These are phyloP conservation scores for Drosophila suzukii DNA, from an alignment of 1,140 invertebrate species.

Conservation along the genomic window DNA sequence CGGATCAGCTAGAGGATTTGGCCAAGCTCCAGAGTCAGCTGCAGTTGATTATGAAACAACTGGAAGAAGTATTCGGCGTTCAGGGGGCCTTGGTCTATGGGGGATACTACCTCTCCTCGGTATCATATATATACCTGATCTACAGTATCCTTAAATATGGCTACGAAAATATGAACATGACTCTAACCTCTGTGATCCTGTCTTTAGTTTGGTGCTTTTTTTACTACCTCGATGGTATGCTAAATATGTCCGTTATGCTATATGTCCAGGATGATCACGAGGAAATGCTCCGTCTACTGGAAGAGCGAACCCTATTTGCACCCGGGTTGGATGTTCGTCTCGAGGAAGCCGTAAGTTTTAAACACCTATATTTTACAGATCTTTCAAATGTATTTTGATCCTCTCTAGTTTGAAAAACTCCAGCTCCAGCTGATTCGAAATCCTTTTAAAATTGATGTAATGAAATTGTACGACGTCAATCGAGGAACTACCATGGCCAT, in stretches of 20 bases:
- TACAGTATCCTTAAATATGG: constrained; percentile 5
- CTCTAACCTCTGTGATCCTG: background rate
- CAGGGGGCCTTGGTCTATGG: constrained; percentile 17
- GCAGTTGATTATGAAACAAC: background rate
- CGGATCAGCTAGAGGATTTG: constrained; percentile 25
- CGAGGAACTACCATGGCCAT: background rate
- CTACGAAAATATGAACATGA: background rate
- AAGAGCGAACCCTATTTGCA: constrained; percentile 18
- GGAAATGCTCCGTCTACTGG: background rate
- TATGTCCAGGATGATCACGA: constrained; percentile 15
- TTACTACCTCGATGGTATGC: constrained; percentile 20
- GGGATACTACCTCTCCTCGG: constrained; percentile 14
- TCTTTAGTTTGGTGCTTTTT: background rate
- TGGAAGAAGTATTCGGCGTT: constrained; percentile 3
- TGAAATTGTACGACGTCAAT: background rate
- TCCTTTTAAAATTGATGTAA: constrained; percentile 2
- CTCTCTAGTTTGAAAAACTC: constrained; percentile 11
- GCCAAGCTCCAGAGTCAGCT: constrained; percentile 16
- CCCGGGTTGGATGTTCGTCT: constrained; percentile 14
- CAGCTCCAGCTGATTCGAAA: constrained; percentile 12
- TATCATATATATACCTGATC: constrained; percentile 3
- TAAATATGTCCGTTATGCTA: constrained; percentile 1
- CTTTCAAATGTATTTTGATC: background rate
- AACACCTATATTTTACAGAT: background rate
- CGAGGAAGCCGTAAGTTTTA: constrained; percentile 17